Percentiles rank a stretch among this genome's conserved stretches.
Evolutionary conservation across 2,888 invertebrate genomes (phyloP).

Genomic region (Cancer borealis): DNA sequence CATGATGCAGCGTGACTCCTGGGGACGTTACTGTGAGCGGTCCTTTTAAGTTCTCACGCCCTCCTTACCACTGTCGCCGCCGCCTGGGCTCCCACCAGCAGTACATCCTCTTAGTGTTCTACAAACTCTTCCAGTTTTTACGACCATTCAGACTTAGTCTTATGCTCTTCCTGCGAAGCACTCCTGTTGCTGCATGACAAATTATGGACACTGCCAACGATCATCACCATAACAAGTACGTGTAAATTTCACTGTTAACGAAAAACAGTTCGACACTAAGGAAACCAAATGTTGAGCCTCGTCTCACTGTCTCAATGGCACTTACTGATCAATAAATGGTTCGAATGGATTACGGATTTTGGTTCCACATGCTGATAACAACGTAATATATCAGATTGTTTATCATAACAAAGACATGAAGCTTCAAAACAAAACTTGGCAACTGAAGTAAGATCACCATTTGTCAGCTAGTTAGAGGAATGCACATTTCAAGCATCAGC

Average conservation of each 20-base stretch:
- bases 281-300: not conserved
- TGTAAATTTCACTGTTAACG: not conserved
- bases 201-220: not conserved
- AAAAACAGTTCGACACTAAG: not conserved
- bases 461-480: not conserved
- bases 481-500: not conserved
- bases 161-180: not conserved
- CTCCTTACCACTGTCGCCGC: slow-evolving; percentile 29
- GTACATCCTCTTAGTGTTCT: not conserved
- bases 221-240: not conserved
- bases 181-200: not conserved
- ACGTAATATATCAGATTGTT: not conserved
- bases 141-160: not conserved
- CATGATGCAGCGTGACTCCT: slow-evolving; percentile 23
- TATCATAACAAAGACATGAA: not conserved
- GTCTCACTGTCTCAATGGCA: not conserved
- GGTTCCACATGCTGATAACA: not conserved
- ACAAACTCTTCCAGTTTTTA: not conserved
- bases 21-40: not conserved
- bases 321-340: not conserved
- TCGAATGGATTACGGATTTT: not conserved
- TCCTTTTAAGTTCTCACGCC: not conserved
- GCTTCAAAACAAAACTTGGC: not conserved
- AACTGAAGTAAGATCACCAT: not conserved
- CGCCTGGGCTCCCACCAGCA: not conserved